These are phyloP conservation scores for Adoxophyes honmai DNA, from an alignment of 1,140 invertebrate genomes.

Conservation along the genomic window DNA sequence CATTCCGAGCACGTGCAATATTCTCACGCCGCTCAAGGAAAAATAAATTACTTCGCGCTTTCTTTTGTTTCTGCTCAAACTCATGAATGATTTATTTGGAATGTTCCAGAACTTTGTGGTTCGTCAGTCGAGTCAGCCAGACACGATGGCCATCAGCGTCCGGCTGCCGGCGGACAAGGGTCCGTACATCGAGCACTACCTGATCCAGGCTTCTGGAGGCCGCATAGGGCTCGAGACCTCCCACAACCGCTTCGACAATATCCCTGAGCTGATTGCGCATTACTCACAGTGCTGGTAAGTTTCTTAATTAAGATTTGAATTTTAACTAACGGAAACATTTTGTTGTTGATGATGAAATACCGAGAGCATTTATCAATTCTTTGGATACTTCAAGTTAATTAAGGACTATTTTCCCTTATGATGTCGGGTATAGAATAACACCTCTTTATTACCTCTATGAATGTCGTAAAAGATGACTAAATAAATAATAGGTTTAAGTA, in stretches of 20 bases:
- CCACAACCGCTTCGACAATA: conserved; percentile 93
- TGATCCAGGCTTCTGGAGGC: conserved; percentile 90
- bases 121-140: conserved; percentile 92
- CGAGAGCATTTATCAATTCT: too few relatives aligned
- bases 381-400: too few relatives aligned
- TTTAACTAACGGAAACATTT: too few relatives aligned
- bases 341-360: too few relatives aligned
- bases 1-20: conserved; percentile 11
- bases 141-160: conserved; percentile 96
- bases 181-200: conserved; percentile 96
- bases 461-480: too few relatives aligned
- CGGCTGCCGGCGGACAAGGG: conserved; percentile 90
- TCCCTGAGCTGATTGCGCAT: conserved; percentile 93
- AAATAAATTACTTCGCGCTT: conserved; percentile 11
- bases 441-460: too few relatives aligned
- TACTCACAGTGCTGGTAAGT: conserved; percentile 94
- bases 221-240: conserved; percentile 94
- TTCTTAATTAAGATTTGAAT: not conserved
- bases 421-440: too few relatives aligned
- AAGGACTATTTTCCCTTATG: too few relatives aligned
- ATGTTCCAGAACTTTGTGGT: conserved; percentile 92
- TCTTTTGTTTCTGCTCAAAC: conserved; percentile 51
- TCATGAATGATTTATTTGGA: conserved; percentile 22
- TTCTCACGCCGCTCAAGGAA: not conserved
- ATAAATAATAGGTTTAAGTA: too few relatives aligned